Conservation (phyloP, 2,797 vertebrate species). For the Heteromormyrus szaboi region DNA sequence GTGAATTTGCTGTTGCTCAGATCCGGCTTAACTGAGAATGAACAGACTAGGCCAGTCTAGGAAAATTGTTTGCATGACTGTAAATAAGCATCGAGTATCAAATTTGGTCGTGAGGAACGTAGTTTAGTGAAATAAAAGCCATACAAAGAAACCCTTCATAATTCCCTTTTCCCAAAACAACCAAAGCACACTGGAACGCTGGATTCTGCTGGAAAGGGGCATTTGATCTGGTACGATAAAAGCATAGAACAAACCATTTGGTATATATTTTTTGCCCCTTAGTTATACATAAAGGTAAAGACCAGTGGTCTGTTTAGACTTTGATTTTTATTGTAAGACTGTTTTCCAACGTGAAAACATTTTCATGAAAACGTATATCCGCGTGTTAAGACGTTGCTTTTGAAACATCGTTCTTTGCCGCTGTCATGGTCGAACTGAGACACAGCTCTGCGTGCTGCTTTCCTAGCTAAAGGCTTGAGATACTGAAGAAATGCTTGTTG, state of each 20-base stretch:
- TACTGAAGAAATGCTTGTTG: background rate
- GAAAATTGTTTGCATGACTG: constrained; percentile 3
- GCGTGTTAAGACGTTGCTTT: constrained; percentile 6
- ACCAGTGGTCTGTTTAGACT: background rate
- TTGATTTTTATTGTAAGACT: background rate
- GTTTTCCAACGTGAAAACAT: background rate
- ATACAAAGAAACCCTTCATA: constrained; percentile 16
- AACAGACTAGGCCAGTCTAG: background rate
- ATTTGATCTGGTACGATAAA: constrained; percentile 5
- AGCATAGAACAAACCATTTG: background rate
- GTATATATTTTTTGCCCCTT: background rate
- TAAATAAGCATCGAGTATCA: background rate
- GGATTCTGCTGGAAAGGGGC: constrained; percentile 13
- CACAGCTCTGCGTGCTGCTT: background rate
- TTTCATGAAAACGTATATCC: background rate
- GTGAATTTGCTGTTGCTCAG: constrained; percentile 15
- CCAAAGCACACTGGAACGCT: constrained; percentile 25
- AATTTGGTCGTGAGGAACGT: constrained; percentile 19
- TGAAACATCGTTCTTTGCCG: constrained; percentile 11
- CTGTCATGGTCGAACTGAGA: constrained; percentile 1
- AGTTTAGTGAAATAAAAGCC: constrained; percentile 10
- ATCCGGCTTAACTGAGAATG: background rate
- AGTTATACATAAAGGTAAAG: background rate
- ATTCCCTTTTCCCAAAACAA: constrained; percentile 10
- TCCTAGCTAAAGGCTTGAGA: constrained; percentile 17